These are phyloP conservation scores for Ectropis crepuscularia DNA, from an alignment of 2,888 invertebrate species.

Conservation along the genomic window DNA sequence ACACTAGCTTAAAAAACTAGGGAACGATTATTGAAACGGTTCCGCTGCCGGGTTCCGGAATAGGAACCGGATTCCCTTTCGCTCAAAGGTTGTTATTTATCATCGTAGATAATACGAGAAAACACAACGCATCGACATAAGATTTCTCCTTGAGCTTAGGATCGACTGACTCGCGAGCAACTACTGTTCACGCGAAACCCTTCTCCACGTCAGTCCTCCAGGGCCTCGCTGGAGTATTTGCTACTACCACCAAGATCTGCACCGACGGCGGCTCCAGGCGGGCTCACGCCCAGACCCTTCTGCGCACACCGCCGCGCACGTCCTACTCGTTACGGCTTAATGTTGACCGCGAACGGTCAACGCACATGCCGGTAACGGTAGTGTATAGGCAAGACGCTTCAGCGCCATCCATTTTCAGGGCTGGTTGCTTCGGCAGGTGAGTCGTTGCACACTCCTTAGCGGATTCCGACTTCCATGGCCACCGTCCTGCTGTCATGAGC, in stretches of 20 bases:
- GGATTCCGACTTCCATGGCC: conserved; percentile 89
- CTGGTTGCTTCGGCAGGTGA: conserved; percentile 87
- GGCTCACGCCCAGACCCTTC: conserved; percentile 84
- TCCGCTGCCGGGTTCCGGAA: conserved; percentile 86
- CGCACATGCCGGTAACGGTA: conserved; percentile 71
- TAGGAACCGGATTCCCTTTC: conserved; percentile 84
- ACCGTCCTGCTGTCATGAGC: conserved; percentile 83
- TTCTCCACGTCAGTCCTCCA: conserved; percentile 86
- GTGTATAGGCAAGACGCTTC: conserved; percentile 81
- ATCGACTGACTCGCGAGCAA: conserved; percentile 85
- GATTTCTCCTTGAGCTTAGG: conserved; percentile 84
- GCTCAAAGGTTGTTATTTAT: conserved; percentile 71
- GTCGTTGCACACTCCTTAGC: conserved; percentile 84
- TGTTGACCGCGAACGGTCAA: too few relatives aligned
- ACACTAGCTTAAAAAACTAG: conserved; percentile 54
- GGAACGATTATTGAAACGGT: conserved; percentile 71
- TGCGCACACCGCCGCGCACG: conserved; percentile 75
- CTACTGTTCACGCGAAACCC: conserved; percentile 79
- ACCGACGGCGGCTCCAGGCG: conserved; percentile 81
- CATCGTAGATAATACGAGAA: conserved; percentile 37
- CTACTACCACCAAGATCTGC: conserved; percentile 89
- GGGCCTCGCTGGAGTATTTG: conserved; percentile 88
- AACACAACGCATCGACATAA: conserved; percentile 64
- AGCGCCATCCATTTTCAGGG: conserved; percentile 89
- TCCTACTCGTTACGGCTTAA: conserved; percentile 87